Percentiles rank a stretch among this genome's conserved stretches.
phyloP scores from a whole-genome alignment of 2,797 vertebrate species.

The Brotogeris chrysoptera region DNA sequence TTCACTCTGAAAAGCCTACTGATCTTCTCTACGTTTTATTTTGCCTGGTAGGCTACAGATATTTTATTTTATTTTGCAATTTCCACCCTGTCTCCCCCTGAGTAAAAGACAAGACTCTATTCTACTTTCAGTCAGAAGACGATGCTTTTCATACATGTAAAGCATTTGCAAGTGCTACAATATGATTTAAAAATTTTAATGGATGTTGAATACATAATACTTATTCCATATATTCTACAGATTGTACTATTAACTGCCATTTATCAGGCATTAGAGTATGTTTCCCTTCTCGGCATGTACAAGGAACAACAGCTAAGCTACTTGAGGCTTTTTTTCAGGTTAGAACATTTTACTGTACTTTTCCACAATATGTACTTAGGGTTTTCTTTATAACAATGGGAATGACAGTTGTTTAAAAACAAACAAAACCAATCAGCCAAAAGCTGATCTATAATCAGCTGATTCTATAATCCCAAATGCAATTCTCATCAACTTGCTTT shows the following conservation, averaged over 20 bases:
- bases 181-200: conserved; percentile 13
- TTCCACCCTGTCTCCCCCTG: neutral
- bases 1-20: neutral
- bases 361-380: neutral
- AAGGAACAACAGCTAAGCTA: neutral
- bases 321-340: neutral
- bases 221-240: neutral
- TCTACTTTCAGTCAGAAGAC: neutral
- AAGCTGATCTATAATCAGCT: neutral
- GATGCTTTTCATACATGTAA: neutral
- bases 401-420: conserved; percentile 22
- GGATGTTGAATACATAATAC: neutral
- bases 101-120: neutral
- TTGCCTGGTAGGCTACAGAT: neutral
- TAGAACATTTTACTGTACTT: neutral
- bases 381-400: neutral
- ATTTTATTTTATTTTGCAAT: neutral
- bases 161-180: neutral
- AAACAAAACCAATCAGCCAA: neutral
- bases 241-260: neutral
- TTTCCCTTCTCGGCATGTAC: neutral
- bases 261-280: neutral
- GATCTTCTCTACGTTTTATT: neutral
- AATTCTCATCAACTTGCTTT: neutral
- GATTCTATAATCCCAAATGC: neutral